Conservation (phyloP, 1,140 invertebrate genomes). For the Sitobion miscanthi region DNA sequence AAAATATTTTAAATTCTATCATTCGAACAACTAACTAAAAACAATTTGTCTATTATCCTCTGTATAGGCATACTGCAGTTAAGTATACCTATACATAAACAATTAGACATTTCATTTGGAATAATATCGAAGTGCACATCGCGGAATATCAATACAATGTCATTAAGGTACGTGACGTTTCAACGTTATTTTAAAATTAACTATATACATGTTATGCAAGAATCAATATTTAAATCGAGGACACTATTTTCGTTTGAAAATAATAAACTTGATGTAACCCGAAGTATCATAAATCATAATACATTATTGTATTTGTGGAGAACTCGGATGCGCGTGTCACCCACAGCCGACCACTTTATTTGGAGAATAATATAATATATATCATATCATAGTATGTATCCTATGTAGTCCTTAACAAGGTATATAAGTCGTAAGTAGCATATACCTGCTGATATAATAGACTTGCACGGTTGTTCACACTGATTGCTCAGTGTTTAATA, state of each 20-base stretch:
- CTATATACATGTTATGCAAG: neutral
- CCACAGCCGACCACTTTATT: neutral
- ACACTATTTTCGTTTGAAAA: neutral
- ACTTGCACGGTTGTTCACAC: neutral
- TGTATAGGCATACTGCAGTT: neutral
- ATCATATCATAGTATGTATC: neutral
- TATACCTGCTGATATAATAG: neutral
- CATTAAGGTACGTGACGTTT: too few species aligned
- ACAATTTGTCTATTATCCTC: neutral
- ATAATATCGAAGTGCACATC: neutral
- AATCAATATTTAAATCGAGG: neutral
- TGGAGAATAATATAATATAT: neutral
- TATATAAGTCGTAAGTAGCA: neutral
- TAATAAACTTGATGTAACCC: neutral
- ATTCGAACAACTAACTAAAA: neutral
- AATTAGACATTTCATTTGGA: neutral
- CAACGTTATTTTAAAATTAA: neutral
- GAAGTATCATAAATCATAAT: neutral
- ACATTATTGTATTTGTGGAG: neutral
- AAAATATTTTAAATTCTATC: neutral
- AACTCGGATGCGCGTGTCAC: neutral
- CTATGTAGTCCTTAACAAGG: neutral
- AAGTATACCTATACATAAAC: neutral
- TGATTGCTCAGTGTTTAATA: neutral
- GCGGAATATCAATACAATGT: neutral